A percentile compares a stretch with the other conserved stretches of the same genome.
phyloP scores from a whole-genome alignment of 2,113 vertebrate species.

The Otus sunia region DNA sequence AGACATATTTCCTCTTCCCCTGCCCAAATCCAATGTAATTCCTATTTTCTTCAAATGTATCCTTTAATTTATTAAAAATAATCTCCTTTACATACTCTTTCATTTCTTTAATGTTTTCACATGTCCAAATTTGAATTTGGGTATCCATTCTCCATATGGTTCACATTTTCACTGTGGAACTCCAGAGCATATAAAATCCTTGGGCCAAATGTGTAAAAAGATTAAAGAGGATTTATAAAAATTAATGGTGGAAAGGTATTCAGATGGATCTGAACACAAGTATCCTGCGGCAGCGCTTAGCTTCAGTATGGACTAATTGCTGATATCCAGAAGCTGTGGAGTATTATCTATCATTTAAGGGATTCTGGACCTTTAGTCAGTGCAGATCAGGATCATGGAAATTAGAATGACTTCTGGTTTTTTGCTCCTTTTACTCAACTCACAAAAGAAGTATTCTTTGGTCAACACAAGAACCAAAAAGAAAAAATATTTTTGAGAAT shows the following conservation, averaged over 20 bases:
- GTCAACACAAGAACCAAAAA: background rate
- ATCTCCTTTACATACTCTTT: background rate
- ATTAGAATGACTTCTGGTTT: background rate
- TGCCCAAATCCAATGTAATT: background rate
- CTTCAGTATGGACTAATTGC: background rate
- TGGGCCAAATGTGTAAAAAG: background rate
- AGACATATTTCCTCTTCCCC: background rate
- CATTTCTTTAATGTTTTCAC: background rate
- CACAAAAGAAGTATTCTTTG: background rate
- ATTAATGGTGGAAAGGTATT: background rate
- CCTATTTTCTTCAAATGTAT: background rate
- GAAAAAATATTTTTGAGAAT: background rate
- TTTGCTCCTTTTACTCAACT: background rate
- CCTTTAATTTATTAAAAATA: background rate
- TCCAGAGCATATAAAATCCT: background rate
- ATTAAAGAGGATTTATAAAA: background rate
- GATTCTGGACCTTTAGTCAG: background rate
- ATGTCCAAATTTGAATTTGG: background rate
- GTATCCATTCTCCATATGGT: rapidly evolving
- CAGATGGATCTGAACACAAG: background rate
- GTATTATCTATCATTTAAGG: background rate
- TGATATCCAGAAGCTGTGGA: background rate
- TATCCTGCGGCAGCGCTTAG: background rate
- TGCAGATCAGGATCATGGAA: background rate
- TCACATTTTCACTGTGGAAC: background rate